phyloP scores from a whole-genome alignment of 1,140 invertebrate genomes.

The Schlechtendalia chinensis region DNA sequence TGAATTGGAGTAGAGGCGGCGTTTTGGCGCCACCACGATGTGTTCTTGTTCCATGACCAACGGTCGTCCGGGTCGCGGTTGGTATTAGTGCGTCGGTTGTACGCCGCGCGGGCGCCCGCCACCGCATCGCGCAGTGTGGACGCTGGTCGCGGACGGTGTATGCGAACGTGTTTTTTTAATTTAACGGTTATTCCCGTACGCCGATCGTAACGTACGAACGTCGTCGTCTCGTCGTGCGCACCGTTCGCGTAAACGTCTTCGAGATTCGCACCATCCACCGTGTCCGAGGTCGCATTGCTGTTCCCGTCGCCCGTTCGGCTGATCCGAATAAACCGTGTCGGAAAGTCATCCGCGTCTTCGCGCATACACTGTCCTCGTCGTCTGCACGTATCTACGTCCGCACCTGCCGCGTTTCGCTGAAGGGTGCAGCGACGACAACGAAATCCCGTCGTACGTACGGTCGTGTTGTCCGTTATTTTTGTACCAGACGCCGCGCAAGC shows the following conservation, averaged over 20 bases:
- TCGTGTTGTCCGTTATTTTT: too few species aligned
- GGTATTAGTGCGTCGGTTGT: not conserved
- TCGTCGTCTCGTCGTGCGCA: not conserved
- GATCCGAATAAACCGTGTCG: too few species aligned
- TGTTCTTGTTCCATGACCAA: constrained; percentile 19
- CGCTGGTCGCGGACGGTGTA: not conserved
- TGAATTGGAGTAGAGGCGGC: too few species aligned
- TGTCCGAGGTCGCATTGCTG: too few species aligned
- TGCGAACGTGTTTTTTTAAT: constrained; percentile 36
- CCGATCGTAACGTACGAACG: not conserved
- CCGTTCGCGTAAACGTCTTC: not conserved
- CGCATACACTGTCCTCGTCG: too few species aligned
- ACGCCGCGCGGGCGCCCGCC: not conserved
- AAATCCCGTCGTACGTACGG: too few species aligned
- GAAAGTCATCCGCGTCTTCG: too few species aligned
- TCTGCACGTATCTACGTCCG: too few species aligned
- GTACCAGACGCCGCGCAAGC: too few species aligned
- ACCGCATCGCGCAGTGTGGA: not conserved
- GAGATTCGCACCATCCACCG: not conserved
- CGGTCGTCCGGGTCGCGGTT: not conserved
- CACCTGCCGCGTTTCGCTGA: too few species aligned
- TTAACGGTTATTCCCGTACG: constrained; percentile 42
- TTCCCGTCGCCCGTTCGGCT: too few species aligned
- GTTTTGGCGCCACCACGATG: not conserved
- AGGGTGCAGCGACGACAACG: too few species aligned